phyloP scores from a whole-genome alignment of 2,888 invertebrate species.

The Andrena bicolor region DNA sequence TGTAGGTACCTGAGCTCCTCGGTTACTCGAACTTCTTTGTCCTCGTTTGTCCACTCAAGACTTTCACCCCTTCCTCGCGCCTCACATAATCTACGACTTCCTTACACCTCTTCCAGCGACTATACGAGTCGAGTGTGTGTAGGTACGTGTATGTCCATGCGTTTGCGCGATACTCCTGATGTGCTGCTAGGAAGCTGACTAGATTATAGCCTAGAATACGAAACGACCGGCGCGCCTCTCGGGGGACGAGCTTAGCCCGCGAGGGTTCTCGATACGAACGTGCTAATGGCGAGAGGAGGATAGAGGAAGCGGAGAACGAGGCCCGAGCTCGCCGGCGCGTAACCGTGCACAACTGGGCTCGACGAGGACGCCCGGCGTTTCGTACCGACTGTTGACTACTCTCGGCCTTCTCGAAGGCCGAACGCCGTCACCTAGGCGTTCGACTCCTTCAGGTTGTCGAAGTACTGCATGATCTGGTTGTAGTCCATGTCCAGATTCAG shows the following conservation, averaged over 20 bases:
- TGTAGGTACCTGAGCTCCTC: conserved; percentile 1
- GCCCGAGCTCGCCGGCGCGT: conserved; percentile 11
- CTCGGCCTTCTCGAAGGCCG: conserved; percentile 89
- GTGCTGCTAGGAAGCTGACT: conserved; percentile 85
- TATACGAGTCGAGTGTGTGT: conserved; percentile 23
- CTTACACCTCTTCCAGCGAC: not conserved
- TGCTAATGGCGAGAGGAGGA: conserved; percentile 43
- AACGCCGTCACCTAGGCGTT: conserved; percentile 92
- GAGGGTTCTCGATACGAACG: conserved; percentile 44
- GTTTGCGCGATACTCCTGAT: conserved; percentile 74
- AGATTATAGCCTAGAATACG: conserved; percentile 82
- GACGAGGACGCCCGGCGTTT: conserved; percentile 59
- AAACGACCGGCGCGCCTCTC: conserved; percentile 58
- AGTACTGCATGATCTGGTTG: conserved; percentile 99
- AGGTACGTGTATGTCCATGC: conserved; percentile 40
- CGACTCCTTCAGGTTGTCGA: conserved; percentile 98
- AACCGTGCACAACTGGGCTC: conserved; percentile 28
- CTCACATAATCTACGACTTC: not conserved
- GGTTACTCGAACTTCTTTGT: too few relatives aligned
- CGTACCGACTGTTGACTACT: conserved; percentile 71
- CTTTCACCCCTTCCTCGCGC: too few relatives aligned
- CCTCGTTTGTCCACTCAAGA: too few relatives aligned
- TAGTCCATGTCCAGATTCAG: conserved; percentile 96
- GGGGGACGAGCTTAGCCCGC: conserved; percentile 24
- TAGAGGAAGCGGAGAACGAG: conserved; percentile 51